phyloP scores from a whole-genome alignment of 1,140 invertebrate genomes.

The Ruditapes philippinarum region DNA sequence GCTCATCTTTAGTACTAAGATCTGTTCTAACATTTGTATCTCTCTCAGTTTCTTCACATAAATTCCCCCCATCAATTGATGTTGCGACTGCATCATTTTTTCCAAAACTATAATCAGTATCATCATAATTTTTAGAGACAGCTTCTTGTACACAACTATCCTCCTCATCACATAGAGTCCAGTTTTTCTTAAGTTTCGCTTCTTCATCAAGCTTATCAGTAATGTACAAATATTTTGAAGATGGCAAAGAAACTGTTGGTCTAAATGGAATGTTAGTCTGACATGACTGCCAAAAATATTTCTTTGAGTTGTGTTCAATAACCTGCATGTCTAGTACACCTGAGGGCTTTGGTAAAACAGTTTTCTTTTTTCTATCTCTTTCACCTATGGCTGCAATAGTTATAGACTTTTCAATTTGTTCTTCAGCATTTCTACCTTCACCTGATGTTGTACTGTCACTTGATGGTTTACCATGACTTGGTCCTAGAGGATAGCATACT shows the following conservation, averaged over 20 bases:
- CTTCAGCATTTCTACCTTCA: not conserved
- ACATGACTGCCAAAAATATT: conserved; percentile 23
- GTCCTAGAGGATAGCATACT: conserved; percentile 53
- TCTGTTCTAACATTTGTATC: not conserved
- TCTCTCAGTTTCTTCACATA: not conserved
- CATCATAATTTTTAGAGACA: not conserved
- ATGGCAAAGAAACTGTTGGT: not conserved
- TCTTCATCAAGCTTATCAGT: conserved; percentile 5
- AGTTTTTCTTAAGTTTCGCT: conserved; percentile 16
- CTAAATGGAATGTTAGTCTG: conserved; percentile 26
- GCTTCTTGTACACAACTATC: not conserved
- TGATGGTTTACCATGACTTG: not conserved
- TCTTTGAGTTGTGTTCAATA: conserved; percentile 44
- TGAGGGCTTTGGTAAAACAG: not conserved
- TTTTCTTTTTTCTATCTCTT: not conserved
- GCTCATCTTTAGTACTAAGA: not conserved
- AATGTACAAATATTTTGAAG: not conserved
- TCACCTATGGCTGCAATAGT: not conserved
- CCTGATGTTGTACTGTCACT: not conserved
- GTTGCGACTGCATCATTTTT: not conserved
- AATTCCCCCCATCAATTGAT: not conserved
- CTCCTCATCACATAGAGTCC: conserved; percentile 18
- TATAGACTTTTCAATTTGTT: not conserved
- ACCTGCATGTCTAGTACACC: not conserved
- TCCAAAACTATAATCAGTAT: not conserved